Percentiles rank a stretch among this genome's conserved stretches.
Evolutionary conservation across 2,888 invertebrate genomes (phyloP).

Genomic region (Cantharis rustica): DNA sequence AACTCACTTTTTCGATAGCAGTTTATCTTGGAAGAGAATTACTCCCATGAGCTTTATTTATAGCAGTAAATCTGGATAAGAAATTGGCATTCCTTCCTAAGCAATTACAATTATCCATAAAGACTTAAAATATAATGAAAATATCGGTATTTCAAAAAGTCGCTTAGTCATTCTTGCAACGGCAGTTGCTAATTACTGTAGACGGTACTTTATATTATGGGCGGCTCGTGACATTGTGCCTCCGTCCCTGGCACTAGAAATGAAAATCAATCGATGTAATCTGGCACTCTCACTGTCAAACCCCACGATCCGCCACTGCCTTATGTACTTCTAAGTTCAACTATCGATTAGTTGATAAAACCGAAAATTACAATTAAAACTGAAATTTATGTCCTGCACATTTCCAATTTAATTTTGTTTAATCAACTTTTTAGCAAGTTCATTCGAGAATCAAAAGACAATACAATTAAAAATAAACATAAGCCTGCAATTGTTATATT

Average conservation of each 20-base stretch:
- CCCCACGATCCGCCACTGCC: no score
- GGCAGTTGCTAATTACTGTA: not conserved
- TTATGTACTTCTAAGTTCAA: not conserved
- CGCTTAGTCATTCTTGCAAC: not conserved
- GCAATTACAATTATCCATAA: constrained; percentile 14
- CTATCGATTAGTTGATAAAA: not conserved
- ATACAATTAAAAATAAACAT: not conserved
- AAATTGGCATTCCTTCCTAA: constrained; percentile 17
- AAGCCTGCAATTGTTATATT: not conserved
- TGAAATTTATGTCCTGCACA: not conserved
- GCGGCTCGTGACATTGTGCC: not conserved
- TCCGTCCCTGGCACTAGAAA: no score
- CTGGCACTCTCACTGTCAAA: no score
- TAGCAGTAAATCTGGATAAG: constrained; percentile 22
- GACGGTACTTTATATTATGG: not conserved
- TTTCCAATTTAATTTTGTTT: not conserved
- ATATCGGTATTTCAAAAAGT: not conserved
- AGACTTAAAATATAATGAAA: constrained; percentile 9
- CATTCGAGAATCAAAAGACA: not conserved
- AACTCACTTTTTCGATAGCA: constrained; percentile 8
- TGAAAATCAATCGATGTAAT: no score
- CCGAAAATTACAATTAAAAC: not conserved
- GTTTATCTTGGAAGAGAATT: constrained; percentile 18
- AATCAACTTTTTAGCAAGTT: not conserved
- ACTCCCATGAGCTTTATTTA: constrained; percentile 25